Conservation (phyloP, 2,888 invertebrate genomes). For the Cephus nigrinus region DNA sequence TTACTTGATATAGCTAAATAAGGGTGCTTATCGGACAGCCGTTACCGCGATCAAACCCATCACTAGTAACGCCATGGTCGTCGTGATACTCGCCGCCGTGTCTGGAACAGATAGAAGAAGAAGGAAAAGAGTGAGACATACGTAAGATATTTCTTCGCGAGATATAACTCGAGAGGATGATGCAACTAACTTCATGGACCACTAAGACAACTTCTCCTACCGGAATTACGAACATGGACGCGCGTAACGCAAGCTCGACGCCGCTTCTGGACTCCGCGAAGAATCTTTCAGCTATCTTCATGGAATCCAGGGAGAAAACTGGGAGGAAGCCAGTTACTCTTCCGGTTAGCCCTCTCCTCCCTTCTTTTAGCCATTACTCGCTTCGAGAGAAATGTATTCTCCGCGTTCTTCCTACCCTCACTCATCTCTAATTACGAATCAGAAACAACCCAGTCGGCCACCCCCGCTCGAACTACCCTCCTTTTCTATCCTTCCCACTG, state of each 20-base stretch:
- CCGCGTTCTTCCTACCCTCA: constrained; percentile 40
- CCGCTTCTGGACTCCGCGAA: neutral
- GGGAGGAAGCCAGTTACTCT: constrained; percentile 14
- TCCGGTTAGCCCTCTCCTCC: constrained; percentile 38
- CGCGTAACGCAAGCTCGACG: neutral
- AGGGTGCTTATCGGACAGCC: constrained; percentile 52
- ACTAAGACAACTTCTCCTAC: neutral
- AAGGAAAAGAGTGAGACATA: neutral
- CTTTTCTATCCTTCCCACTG: constrained; percentile 23
- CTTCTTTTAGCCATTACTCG: constrained; percentile 46
- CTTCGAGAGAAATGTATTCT: constrained; percentile 50
- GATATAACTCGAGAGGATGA: neutral
- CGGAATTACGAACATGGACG: neutral
- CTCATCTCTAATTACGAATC: constrained; percentile 63
- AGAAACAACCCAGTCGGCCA: constrained; percentile 51
- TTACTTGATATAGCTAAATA: neutral
- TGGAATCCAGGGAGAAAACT: neutral
- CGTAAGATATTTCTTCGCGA: neutral
- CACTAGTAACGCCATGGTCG: constrained; percentile 41
- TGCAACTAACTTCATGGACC: neutral
- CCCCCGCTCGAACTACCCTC: constrained; percentile 4
- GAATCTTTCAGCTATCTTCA: neutral
- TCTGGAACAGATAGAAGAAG: constrained; percentile 40
- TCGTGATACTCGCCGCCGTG: constrained; percentile 36
- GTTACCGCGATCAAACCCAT: constrained; percentile 42